phyloP scores from a whole-genome alignment of 2,888 invertebrate genomes.

The Gibbula magus region DNA sequence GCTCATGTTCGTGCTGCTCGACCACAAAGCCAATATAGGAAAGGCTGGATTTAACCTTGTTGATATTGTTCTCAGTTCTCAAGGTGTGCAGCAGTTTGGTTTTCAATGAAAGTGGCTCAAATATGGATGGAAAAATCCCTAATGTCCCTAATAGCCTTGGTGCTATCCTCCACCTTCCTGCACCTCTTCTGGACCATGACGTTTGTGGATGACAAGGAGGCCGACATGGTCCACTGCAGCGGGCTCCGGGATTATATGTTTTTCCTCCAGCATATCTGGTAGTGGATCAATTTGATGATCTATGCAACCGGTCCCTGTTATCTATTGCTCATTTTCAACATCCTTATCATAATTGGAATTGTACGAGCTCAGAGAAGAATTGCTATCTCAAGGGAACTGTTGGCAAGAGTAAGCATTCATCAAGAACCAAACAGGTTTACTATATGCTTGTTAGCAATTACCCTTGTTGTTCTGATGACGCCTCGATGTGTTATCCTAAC shows the following conservation, averaged over 20 bases:
- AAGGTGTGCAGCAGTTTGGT: slow-evolving; percentile 28
- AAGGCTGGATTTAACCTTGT: slow-evolving; percentile 31
- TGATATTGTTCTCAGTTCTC: slow-evolving; percentile 24
- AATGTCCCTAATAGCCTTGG: not conserved
- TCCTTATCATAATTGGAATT: slow-evolving; percentile 37
- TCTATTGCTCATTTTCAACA: slow-evolving; percentile 34
- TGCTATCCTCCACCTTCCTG: not conserved
- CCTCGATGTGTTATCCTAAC: slow-evolving; percentile 31
- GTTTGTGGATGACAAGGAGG: slow-evolving; percentile 2
- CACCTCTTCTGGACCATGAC: slow-evolving; percentile 24
- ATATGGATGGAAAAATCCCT: slow-evolving; percentile 20
- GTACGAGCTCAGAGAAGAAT: slow-evolving; percentile 28
- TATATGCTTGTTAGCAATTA: slow-evolving; percentile 37
- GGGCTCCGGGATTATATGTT: not conserved
- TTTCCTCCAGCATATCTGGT: slow-evolving; percentile 30
- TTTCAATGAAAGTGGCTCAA: slow-evolving; percentile 18
- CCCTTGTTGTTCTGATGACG: slow-evolving; percentile 2
- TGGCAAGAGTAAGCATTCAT: not conserved
- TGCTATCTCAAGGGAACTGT: not conserved
- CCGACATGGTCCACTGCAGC: slow-evolving; percentile 6
- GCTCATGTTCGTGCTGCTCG: slow-evolving; percentile 30
- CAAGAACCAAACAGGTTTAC: slow-evolving; percentile 29
- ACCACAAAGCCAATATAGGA: slow-evolving; percentile 28
- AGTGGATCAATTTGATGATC: slow-evolving; percentile 37
- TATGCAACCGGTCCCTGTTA: slow-evolving; percentile 37